Evolutionary conservation across 2,888 invertebrate species (phyloP).

Genomic region (Aphodius granarius): DNA sequence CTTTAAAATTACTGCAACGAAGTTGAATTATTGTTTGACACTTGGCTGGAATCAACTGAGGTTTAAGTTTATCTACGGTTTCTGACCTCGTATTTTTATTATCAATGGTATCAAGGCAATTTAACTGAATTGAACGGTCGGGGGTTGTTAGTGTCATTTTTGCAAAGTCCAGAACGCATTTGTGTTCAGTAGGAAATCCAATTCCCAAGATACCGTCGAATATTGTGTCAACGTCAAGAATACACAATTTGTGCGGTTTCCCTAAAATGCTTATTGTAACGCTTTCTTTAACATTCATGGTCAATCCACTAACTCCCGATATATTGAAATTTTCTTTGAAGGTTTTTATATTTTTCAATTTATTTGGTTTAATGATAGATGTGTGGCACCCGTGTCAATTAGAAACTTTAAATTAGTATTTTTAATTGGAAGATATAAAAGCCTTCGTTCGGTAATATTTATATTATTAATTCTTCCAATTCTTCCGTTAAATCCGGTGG

Average conservation of each 20-base stretch:
- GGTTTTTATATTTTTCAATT: neutral
- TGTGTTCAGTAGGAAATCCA: neutral
- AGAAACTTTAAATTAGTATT: neutral
- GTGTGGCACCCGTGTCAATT: neutral
- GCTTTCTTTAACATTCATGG: neutral
- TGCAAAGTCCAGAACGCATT: neutral
- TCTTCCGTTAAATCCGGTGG: too few relatives aligned
- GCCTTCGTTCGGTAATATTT: neutral
- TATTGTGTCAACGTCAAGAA: neutral
- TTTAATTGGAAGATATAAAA: neutral
- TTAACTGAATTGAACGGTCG: neutral
- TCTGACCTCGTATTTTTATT: neutral
- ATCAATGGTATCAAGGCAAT: neutral
- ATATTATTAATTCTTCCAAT: neutral
- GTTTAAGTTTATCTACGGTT: neutral
- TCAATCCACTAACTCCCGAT: neutral
- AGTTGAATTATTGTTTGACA: neutral
- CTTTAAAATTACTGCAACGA: neutral
- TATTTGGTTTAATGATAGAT: neutral
- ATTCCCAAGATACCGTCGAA: neutral
- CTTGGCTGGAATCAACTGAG: neutral
- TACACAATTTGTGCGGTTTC: neutral
- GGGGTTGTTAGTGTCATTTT: neutral
- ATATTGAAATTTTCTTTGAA: neutral
- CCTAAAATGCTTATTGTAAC: neutral